Base-by-base conservation (phyloP, 2,888 invertebrate species). In the Acleris cristana region DNA sequence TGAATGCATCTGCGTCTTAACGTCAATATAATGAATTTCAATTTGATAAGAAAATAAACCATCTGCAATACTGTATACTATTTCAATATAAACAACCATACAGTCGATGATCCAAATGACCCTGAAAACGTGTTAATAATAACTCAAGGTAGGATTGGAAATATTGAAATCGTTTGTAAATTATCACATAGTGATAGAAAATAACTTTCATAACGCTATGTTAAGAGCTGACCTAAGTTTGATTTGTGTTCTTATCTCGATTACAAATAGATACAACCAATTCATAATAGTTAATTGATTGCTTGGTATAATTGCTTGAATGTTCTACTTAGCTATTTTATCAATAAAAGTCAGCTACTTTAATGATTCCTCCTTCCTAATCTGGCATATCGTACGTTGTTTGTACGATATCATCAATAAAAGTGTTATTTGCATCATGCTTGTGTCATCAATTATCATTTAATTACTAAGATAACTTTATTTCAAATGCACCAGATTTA, bases 91-190 rank as follows among this genome's bases (percentile, higher is more conserved):
- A 14, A 40, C 12, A 48, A 48, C 7, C n/a, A 48, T 48, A n/a
- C 18, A 48, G 16, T 8, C 40, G 14, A 40, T 48, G 48, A 48
- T 48, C 45, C 16, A 56, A 34, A 19, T 21, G 40, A 40, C 55
- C 19, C 40, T 55, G 55, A 34, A 18, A 40, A 55, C 19, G 4
- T 4, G 55, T 40, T 34, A 55, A 55, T 40, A 21, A 16, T 40
- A 19, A 16, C 40, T 40, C 34, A 30, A 54, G 54, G 54, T 19
- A 19, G 55, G 19, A 55, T 40, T 40, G 40, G 34, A 21, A 55
- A 34, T 40, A 40, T 19, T 19, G 16, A 55, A 55, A 55, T 55
- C 14, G 19, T 55, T 55, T 16, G 19, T 21, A 21, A 19, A 48
- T 45, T 0, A 45, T 6, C n/a, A 45, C n/a, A 0, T 14, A n/a